Conservation (phyloP, 2,888 invertebrate species). For the Melanotus villosus region DNA sequence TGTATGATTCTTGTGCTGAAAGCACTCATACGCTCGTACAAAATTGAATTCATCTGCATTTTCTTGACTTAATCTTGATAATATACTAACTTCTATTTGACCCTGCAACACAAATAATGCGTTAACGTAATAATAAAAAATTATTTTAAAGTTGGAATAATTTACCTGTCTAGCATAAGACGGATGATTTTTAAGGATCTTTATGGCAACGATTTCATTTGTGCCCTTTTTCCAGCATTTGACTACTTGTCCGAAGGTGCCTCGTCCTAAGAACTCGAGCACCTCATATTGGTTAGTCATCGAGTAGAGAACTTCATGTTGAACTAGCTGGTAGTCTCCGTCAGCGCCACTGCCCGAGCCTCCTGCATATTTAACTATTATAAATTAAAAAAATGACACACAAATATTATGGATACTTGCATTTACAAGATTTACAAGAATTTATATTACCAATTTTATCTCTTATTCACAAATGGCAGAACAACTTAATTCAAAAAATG, state of each 20-base stretch:
- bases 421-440: too few relatives aligned
- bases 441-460: too few relatives aligned
- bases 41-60: conserved; percentile 99
- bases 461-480: too few relatives aligned
- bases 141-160: background rate
- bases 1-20: conserved; percentile 99
- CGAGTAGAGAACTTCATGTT: conserved; percentile 98
- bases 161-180: conserved; percentile 95
- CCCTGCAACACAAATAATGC: conserved; percentile 70
- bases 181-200: conserved; percentile 99
- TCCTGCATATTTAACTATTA: too few relatives aligned
- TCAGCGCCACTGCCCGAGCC: conserved; percentile 90
- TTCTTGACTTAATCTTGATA: conserved; percentile 94
- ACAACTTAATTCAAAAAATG: too few relatives aligned
- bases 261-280: conserved; percentile 98
- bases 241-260: conserved; percentile 99
- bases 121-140: background rate
- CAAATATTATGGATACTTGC: too few relatives aligned
- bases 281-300: conserved; percentile 97
- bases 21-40: conserved; percentile 99
- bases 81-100: conserved; percentile 98
- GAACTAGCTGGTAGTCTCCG: conserved; percentile 98
- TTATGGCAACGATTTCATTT: conserved; percentile 99
- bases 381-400: too few relatives aligned
- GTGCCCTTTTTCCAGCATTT: conserved; percentile 99